These are phyloP conservation scores for Echinops telfairi DNA, from an alignment of 2,113 vertebrate species.

Conservation along the genomic window DNA sequence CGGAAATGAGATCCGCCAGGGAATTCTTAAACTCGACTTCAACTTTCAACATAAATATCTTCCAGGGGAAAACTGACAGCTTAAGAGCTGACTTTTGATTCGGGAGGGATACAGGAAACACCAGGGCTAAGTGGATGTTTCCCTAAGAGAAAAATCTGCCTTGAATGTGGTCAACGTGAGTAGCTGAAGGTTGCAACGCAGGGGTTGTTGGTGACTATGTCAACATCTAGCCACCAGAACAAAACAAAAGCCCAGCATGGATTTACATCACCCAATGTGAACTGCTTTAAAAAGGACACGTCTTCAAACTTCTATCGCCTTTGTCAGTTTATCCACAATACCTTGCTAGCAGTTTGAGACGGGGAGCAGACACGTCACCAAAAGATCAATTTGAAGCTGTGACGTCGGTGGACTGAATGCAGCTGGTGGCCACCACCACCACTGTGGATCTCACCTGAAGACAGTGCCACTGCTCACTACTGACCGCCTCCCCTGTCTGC, in stretches of 20 bases:
- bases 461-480: background rate
- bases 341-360: background rate
- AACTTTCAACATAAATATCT: background rate
- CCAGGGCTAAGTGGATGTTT: background rate
- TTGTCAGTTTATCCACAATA: background rate
- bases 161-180: background rate
- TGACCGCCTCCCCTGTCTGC: background rate
- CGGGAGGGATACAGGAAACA: too few relatives aligned
- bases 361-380: background rate
- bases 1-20: background rate
- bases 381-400: background rate
- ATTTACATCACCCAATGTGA: too few relatives aligned
- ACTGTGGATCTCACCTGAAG: background rate
- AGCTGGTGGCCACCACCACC: background rate
- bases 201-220: background rate
- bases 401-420: background rate
- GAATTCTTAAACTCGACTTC: background rate
- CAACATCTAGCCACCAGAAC: background rate
- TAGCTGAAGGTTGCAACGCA: background rate
- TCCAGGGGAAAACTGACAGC: background rate
- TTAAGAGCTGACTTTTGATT: background rate
- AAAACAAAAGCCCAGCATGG: background rate
- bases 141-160: background rate
- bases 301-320: background rate
- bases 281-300: background rate